These are phyloP conservation scores for Microtus montanus DNA, from an alignment of 2,113 vertebrate species.

Conservation along the genomic window DNA sequence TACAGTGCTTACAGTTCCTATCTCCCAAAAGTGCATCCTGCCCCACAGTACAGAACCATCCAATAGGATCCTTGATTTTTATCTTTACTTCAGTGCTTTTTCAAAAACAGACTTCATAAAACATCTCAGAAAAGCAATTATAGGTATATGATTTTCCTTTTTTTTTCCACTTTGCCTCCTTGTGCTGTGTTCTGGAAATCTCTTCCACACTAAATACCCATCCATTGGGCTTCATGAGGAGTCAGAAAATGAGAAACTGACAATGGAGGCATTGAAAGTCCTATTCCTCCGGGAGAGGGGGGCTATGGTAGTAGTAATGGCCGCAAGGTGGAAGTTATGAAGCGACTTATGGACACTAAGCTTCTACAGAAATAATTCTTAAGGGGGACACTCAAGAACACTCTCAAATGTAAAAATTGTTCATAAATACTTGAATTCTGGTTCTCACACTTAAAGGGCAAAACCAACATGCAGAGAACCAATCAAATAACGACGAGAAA, in stretches of 20 bases:
- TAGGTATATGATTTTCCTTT: not conserved
- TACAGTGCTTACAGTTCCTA: not conserved
- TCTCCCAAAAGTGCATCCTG: not conserved
- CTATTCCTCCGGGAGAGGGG: not conserved
- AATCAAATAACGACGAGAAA: not conserved
- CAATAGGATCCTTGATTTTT: not conserved
- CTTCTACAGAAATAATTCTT: not conserved
- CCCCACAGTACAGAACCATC: not conserved
- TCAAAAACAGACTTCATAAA: constrained; percentile 3
- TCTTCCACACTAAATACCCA: not conserved
- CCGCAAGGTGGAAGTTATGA: not conserved
- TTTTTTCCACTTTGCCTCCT: not conserved
- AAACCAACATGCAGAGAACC: not conserved
- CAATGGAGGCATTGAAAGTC: not conserved
- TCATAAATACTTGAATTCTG: constrained; percentile 22
- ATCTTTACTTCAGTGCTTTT: not conserved
- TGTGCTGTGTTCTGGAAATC: not conserved
- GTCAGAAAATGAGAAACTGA: not conserved
- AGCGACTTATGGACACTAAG: not conserved
- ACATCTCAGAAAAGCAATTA: not conserved
- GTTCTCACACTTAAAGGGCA: constrained; percentile 14
- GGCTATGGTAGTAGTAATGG: not conserved
- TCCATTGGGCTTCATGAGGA: not conserved
- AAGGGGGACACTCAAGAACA: not conserved
- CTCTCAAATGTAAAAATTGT: not conserved